Evolutionary conservation across 2,113 vertebrate species (phyloP).

Genomic region (Melanerpes formicivorus): DNA sequence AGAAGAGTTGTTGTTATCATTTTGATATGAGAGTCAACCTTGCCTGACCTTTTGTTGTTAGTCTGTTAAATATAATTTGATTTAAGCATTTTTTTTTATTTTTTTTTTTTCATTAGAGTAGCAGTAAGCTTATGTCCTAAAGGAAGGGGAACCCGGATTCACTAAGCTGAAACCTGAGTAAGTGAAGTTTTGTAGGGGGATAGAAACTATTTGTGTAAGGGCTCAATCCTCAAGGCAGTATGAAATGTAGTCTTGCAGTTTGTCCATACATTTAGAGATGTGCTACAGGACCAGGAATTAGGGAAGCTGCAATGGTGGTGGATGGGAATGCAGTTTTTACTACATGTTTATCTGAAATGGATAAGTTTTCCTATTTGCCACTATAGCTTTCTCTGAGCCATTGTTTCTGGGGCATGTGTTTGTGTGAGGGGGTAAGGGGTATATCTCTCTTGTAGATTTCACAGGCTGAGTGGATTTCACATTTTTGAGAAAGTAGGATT

Average conservation of each 20-base stretch:
- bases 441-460: neutral
- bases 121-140: neutral
- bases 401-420: neutral
- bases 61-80: neutral
- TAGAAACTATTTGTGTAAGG: neutral
- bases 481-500: neutral
- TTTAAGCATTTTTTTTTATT: neutral
- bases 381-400: neutral
- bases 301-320: neutral
- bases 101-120: neutral
- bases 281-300: neutral
- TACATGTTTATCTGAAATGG: neutral
- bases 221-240: neutral
- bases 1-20: neutral
- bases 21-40: neutral
- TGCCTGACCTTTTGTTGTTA: neutral
- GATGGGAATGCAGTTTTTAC: neutral
- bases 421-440: too few species aligned
- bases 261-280: neutral
- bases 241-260: too few species aligned
- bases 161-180: neutral
- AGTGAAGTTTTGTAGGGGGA: neutral
- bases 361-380: accelerated
- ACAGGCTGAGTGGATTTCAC: neutral
- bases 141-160: neutral